phyloP scores from a whole-genome alignment of 2,797 vertebrate species.

The Todus mexicanus region DNA sequence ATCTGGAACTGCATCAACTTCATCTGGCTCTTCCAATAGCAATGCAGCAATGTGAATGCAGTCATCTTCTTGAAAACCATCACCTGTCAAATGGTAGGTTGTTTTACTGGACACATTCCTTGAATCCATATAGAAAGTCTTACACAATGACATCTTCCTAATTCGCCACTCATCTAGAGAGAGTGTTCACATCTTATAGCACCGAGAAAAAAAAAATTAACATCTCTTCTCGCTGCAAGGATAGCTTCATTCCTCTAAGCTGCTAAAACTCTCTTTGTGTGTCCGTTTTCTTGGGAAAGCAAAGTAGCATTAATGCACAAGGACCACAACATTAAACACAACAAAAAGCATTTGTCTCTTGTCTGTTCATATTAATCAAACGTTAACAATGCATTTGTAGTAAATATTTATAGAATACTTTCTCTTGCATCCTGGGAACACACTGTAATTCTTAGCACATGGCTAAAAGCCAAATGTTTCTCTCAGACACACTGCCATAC shows the following conservation, averaged over 20 bases:
- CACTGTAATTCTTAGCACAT: not conserved
- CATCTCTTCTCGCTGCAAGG: not conserved
- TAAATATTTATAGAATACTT: slow-evolving; percentile 3
- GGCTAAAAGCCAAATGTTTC: not conserved
- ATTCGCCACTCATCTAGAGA: not conserved
- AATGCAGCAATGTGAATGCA: not conserved
- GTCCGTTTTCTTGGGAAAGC: not conserved
- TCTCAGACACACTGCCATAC: not conserved
- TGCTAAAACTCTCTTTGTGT: not conserved
- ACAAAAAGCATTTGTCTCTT: not conserved
- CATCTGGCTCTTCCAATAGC: not conserved
- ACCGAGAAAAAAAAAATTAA: not conserved
- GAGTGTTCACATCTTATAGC: not conserved
- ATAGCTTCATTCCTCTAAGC: not conserved
- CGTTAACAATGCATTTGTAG: not conserved
- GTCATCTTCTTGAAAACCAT: not conserved
- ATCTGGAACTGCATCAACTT: not conserved
- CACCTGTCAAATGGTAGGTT: not conserved
- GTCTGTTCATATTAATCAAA: not conserved
- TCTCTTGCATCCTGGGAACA: not conserved
- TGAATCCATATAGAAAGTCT: not conserved
- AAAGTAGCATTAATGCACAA: not conserved
- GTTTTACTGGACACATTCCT: not conserved
- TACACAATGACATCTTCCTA: not conserved
- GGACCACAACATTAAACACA: not conserved